Base-by-base conservation (phyloP, 2,113 vertebrate species). In the Rafetus swinhoei region DNA sequence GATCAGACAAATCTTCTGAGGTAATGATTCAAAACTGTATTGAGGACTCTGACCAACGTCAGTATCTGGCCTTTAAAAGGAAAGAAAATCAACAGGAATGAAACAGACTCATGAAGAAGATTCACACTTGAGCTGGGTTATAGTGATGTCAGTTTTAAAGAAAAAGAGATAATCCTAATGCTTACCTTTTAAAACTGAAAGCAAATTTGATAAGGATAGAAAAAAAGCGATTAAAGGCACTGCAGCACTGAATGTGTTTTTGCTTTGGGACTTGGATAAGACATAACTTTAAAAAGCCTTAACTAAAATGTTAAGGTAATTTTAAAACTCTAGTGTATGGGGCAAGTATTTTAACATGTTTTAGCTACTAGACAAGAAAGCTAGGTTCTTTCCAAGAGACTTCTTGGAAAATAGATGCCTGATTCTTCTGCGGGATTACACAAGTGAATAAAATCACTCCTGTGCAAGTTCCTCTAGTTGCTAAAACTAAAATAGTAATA, bases 1-100 rank as follows among this genome's bases (percentile, higher is more conserved):
- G 95, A 99, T 99, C 82, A 99, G 97, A 90, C 99, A 99, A 81
- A 98, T 97, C 96, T 99, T 99, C 98, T 99, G 99, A 81, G 99
- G 98, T 39, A 99, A 97, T 1, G 99, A 97, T 4, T 99, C 99
- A 32, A 96, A 98, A 91, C 95, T 85, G 53, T 97, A 98, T 6
- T 98, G 98, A 54, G 98, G 97, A 59, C 96, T 97, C 81, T 98
- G 98, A 94, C 97, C 97, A 90, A 93, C 79, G 94, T 98, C 98
- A 9, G 96, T 80, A 90, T 98, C 98, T 15, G 97, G 86, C 95
- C 98, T 98, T 97, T 85, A 97, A 93, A 96, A 85, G 82, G 57
- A 92, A 96, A 94, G 96, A 93, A 55, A 93, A 80, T 87, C 21
- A 80, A 60, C 54, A 96, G 22, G 87, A 90, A 90, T 92, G 0